Percentiles rank a stretch among this genome's conserved stretches.
These are phyloP conservation scores for Hephaestus fuliginosus DNA, from an alignment of 2,797 vertebrate genomes.

Conservation along the genomic window DNA sequence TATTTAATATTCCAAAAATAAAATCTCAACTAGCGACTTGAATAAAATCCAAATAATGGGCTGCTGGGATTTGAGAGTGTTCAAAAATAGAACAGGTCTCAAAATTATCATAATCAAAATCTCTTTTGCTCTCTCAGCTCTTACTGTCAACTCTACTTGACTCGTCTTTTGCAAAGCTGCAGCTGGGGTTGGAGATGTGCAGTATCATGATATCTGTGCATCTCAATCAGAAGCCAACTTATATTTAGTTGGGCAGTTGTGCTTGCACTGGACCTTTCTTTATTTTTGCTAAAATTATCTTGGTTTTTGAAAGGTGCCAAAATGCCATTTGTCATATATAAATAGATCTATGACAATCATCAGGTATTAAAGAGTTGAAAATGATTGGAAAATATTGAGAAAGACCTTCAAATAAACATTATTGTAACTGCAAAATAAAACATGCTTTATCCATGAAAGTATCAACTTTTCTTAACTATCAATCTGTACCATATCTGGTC, in stretches of 20 bases:
- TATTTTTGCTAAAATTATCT: conserved; percentile 37
- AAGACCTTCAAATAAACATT: not conserved
- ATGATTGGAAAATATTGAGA: not conserved
- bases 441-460: not conserved
- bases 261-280: conserved; percentile 21
- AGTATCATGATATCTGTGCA: conserved; percentile 35
- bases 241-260: conserved; percentile 42
- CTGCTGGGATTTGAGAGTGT: conserved; percentile 35
- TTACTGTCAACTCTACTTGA: conserved; percentile 64
- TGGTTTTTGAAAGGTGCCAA: conserved; percentile 7
- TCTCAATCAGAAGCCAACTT: conserved; percentile 39
- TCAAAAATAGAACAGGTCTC: conserved; percentile 61
- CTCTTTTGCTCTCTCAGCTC: conserved; percentile 53
- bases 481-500: conserved; percentile 6
- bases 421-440: not conserved
- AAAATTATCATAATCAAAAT: conserved; percentile 68
- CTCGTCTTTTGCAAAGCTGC: conserved; percentile 51
- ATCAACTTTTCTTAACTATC: not conserved
- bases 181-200: conserved; percentile 62
- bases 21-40: conserved; percentile 42
- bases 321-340: conserved; percentile 20
- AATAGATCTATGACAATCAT: conserved; percentile 19
- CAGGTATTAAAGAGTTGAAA: not conserved
- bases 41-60: conserved; percentile 35
- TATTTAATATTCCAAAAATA: conserved; percentile 45